Evolutionary conservation across 2,797 vertebrate genomes (phyloP), one percentile per base, ranked within the genome.

Genomic region (Mus spretus): DNA sequence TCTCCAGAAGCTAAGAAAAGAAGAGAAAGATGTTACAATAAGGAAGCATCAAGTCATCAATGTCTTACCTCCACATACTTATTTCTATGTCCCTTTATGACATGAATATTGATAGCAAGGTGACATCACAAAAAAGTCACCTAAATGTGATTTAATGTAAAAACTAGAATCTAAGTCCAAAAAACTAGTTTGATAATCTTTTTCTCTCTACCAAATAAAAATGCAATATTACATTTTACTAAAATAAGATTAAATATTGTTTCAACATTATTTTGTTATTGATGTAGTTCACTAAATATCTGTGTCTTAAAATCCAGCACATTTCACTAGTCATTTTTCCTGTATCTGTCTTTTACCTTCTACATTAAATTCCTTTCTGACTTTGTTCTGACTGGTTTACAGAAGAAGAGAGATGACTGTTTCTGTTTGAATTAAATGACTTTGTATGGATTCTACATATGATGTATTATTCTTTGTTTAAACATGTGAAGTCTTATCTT

Each of bases 381-480:
- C 95, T 95, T 93, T 95, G 59, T 89, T 95, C 72, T 89, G 81
- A 92, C 55, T 57, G 83, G 85, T 91, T 95, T 94, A 75, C 81
- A 47, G 95, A 97, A 89, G 9, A 96, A 57, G 57, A 82, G 34
- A 81, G 50, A 94, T 44, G 37, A 53, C 31, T 78, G 17, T 89
- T 94, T 92, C 83, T 93, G 40, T 87, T 94, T 31, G 2, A 88
- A 61, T 85, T 95, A 93, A 94, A 53, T 90, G 80, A 93, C 13
- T 97, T 74, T 83, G 24, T 93, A 75, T 94, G 67, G 22, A 92
- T 96, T 89, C 40, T 88, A 44, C 40, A 57, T 92, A 47, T 94
- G 91, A 96, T 93, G 93, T 89, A 93, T 89, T 77, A 28, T 61
- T 91, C 90, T 88, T 85, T 77, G 14, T 78, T 95, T 96, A 96